A percentile compares a stretch with the other conserved stretches of the same genome.
Conservation (phyloP, 2,797 vertebrate species). For the Threskiornis aethiopicus region DNA sequence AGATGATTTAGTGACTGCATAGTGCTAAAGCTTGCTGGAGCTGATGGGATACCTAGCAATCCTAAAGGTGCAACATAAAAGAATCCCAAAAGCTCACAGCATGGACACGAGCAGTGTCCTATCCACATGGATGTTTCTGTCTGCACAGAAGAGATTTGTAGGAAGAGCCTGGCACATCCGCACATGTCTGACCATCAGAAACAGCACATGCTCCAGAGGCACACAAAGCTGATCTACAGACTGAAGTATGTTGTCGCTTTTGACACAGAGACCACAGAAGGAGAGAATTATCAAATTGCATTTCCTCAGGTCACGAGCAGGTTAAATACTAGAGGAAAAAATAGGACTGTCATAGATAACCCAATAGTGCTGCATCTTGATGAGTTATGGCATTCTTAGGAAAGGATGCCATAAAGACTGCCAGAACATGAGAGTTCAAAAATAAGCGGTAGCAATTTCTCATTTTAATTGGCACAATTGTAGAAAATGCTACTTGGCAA, state of each 20-base stretch:
- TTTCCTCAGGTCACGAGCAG: not conserved
- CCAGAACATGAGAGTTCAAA: constrained; percentile 26
- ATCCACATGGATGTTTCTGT: not conserved
- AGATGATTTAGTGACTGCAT: not conserved
- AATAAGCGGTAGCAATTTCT: constrained; percentile 45
- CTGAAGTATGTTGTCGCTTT: not conserved
- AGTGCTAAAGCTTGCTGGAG: not conserved
- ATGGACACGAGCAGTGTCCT: not conserved
- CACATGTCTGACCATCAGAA: not conserved
- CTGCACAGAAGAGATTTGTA: not conserved
- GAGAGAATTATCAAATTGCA: not conserved
- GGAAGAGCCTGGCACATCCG: not conserved
- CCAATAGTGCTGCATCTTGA: not conserved
- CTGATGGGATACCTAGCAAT: not conserved
- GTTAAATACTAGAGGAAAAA: constrained; percentile 40
- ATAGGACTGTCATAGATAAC: not conserved
- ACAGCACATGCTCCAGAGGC: not conserved
- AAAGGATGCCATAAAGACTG: not conserved
- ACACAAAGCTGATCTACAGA: not conserved
- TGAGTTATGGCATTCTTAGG: constrained; percentile 16
- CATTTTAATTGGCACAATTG: constrained; percentile 55
- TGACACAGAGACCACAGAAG: not conserved
- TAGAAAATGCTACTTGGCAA: constrained; percentile 61
- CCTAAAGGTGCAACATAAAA: not conserved
- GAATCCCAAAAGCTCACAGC: not conserved